phyloP scores from a whole-genome alignment of 37 sponge, comb jelly and placozoan genomes.

The Halisarca cf. caerulea region DNA sequence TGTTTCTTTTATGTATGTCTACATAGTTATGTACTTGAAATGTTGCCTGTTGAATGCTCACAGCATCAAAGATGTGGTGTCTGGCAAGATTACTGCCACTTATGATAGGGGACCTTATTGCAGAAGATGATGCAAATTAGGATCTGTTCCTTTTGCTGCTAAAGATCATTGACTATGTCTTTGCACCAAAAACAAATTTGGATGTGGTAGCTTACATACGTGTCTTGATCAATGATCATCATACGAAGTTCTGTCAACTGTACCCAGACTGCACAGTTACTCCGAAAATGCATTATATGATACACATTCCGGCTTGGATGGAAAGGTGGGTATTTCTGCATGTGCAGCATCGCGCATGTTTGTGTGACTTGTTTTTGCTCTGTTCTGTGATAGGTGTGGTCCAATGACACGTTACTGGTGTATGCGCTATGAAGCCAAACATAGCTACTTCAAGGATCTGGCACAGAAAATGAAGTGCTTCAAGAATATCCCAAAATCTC shows the following conservation, averaged over 20 bases:
- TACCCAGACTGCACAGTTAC: not conserved
- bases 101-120: slow-evolving; percentile 56
- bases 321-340: not conserved
- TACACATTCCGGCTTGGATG: slow-evolving; percentile 4
- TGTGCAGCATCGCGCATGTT: not conserved
- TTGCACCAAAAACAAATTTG: no score
- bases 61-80: slow-evolving; percentile 75
- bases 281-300: slow-evolving; percentile 23
- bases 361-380: not conserved
- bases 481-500: not conserved
- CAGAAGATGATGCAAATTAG: slow-evolving; percentile 44
- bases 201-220: no score
- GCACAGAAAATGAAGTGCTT: slow-evolving; percentile 15
- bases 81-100: slow-evolving; percentile 61
- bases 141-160: slow-evolving; percentile 43
- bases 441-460: slow-evolving; percentile 8
- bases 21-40: no score
- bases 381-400: not conserved
- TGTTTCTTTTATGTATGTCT: no score
- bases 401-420: not conserved
- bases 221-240: no score
- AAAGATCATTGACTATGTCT: slow-evolving; percentile 54
- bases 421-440: slow-evolving; percentile 27
- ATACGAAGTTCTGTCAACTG: not conserved
- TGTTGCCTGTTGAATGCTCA: no score